Evolutionary conservation across 2,888 invertebrate species (phyloP).

Genomic region (Andrena fulva): DNA sequence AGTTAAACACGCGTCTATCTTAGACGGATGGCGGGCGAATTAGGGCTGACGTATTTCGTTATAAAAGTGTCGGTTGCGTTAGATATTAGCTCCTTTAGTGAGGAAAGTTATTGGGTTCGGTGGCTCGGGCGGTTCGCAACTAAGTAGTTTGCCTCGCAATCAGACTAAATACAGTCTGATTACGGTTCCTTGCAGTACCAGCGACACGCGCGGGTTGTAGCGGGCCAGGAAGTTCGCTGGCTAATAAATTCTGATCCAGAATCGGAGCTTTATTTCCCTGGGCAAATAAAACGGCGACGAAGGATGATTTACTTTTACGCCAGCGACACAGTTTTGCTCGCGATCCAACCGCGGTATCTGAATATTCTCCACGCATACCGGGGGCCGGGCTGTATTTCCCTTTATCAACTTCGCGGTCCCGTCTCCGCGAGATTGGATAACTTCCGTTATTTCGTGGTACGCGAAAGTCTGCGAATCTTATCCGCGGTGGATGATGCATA

Average conservation of each 20-base stretch:
- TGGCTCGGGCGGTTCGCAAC: background rate
- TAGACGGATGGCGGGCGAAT: background rate
- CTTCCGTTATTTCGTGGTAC: conserved; percentile 69
- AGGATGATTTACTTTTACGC: conserved; percentile 41
- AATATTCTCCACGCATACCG: conserved; percentile 54
- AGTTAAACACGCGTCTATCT: background rate
- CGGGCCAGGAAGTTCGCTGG: conserved; percentile 22
- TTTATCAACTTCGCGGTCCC: conserved; percentile 65
- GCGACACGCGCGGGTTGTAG: background rate
- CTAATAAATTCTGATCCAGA: conserved; percentile 41
- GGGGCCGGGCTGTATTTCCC: conserved; percentile 49
- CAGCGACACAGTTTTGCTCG: conserved; percentile 34
- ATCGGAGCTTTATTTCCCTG: conserved; percentile 49
- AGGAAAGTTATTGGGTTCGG: background rate
- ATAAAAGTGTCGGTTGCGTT: background rate
- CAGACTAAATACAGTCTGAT: background rate
- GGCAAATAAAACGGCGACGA: conserved; percentile 35
- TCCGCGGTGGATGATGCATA: conserved; percentile 66
- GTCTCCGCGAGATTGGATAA: conserved; percentile 70
- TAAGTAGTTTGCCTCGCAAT: background rate
- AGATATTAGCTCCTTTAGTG: background rate
- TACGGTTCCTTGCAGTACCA: background rate
- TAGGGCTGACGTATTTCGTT: background rate
- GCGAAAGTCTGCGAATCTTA: conserved; percentile 67
- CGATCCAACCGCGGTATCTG: conserved; percentile 6